Percentiles rank a stretch among this genome's conserved stretches.
phyloP scores from a whole-genome alignment of 2,113 vertebrate genomes.

The Malurus alboscapulatus region DNA sequence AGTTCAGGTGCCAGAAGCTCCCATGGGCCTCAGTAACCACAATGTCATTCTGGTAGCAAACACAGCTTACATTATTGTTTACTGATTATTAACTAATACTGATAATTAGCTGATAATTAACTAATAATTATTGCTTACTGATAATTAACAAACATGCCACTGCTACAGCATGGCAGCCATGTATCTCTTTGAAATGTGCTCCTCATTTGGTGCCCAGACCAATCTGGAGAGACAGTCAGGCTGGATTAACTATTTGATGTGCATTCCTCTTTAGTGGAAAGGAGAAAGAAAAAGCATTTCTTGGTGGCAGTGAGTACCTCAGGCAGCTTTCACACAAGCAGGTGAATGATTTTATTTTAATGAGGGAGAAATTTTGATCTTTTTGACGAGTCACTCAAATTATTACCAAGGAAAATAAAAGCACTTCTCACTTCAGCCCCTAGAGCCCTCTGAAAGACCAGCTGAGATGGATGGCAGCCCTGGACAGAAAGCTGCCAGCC shows the following conservation, averaged over 20 bases:
- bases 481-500: conserved; percentile 10
- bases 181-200: not conserved
- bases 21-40: not conserved
- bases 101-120: not conserved
- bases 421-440: not conserved
- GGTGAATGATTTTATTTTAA: not conserved
- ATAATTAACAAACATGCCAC: not conserved
- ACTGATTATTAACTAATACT: not conserved
- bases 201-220: not conserved
- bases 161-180: not conserved
- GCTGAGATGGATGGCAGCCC: conserved; percentile 9
- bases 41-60: not conserved
- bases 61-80: not conserved
- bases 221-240: not conserved
- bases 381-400: not conserved
- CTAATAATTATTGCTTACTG: not conserved
- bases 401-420: not conserved
- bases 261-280: not conserved
- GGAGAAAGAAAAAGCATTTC: not conserved
- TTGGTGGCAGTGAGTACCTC: not conserved
- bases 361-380: not conserved
- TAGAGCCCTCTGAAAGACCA: not conserved
- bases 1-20: not conserved
- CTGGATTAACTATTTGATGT: not conserved
- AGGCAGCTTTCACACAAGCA: not conserved